Percentiles rank a stretch among this genome's conserved stretches.
Conservation (phyloP, 37 sponge, comb jelly and placozoan genomes). For the Geodia barretti region DNA sequence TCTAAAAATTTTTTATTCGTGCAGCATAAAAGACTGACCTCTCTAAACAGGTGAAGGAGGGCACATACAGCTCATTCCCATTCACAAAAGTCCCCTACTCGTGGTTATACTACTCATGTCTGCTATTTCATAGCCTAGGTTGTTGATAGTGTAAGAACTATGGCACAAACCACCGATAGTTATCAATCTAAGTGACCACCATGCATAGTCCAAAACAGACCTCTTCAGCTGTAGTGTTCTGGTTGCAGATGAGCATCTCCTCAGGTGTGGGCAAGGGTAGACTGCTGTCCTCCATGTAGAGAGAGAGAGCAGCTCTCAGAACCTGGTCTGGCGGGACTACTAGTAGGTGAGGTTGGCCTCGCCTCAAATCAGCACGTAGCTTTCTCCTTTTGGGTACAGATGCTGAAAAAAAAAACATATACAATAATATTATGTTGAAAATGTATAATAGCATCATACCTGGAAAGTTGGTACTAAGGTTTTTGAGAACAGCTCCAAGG, state of each 20-base stretch:
- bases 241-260: slow-evolving; percentile 65
- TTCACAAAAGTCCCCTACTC: no score
- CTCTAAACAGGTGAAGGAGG: no score
- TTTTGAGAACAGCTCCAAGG: slow-evolving; percentile 12
- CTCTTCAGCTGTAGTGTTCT: slow-evolving; percentile 69
- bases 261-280: slow-evolving; percentile 73
- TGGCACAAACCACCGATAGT: no score
- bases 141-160: no score
- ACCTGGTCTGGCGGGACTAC: slow-evolving; percentile 45
- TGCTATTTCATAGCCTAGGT: neutral
- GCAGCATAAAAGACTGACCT: no score
- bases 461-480: neutral
- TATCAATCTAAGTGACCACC: neutral
- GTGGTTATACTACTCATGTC: neutral
- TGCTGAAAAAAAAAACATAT: neutral
- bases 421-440: neutral
- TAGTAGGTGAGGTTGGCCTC: slow-evolving; percentile 42
- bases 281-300: slow-evolving; percentile 48
- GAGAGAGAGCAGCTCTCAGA: slow-evolving; percentile 37
- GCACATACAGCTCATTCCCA: no score
- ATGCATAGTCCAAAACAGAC: slow-evolving; percentile 11
- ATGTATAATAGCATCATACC: neutral
- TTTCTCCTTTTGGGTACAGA: neutral
- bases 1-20: no score
- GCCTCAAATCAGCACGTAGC: slow-evolving; percentile 12